A percentile compares a stretch with the other conserved stretches of the same genome.
These are phyloP conservation scores for Pogoniulus pusillus DNA, from an alignment of 2,797 vertebrate genomes.

Conservation along the genomic window DNA sequence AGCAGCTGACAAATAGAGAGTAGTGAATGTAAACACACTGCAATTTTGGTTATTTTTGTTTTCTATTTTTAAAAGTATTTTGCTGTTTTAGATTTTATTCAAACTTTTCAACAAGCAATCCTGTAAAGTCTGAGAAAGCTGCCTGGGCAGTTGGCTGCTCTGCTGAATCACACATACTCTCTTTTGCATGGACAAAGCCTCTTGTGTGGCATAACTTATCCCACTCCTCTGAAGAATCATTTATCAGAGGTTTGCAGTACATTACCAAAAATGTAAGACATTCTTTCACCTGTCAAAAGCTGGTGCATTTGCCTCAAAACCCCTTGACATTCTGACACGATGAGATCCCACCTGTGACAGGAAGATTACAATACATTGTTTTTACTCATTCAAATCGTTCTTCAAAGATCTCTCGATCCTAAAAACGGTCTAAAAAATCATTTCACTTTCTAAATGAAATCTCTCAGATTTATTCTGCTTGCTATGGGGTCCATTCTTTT, in stretches of 20 bases:
- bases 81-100: neutral
- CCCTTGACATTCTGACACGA: conserved; percentile 96
- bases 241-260: neutral
- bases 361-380: neutral
- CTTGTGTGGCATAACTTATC: neutral
- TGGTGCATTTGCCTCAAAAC: conserved; percentile 97
- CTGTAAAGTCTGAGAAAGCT: neutral
- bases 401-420: neutral
- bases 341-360: conserved; percentile 92
- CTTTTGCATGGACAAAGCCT: neutral
- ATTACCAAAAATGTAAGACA: neutral
- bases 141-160: neutral
- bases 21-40: neutral
- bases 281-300: conserved; percentile 93
- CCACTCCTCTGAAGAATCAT: neutral
- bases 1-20: neutral
- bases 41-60: neutral
- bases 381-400: neutral
- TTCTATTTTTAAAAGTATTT: neutral
- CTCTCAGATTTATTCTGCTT: neutral
- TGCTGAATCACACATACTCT: neutral
- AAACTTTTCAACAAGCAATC: neutral
- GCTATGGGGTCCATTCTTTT: neutral
- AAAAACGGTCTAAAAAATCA: neutral
- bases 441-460: neutral